Conservation (phyloP, 2,113 vertebrate genomes). For the Pipra filicauda region DNA sequence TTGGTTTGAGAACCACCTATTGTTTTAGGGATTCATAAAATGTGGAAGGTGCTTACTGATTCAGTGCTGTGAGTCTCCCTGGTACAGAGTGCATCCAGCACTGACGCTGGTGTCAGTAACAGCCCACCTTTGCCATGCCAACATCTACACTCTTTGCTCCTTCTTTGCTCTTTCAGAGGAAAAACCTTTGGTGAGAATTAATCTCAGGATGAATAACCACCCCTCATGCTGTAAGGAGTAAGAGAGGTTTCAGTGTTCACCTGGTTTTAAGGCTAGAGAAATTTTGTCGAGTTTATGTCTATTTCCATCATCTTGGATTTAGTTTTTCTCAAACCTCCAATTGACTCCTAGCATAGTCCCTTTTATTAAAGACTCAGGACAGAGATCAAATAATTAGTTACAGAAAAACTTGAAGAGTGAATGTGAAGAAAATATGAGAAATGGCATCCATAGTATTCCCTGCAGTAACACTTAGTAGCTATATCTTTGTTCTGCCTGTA, state of each 20-base stretch:
- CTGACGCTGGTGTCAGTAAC: fast-evolving
- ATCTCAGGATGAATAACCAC: background rate
- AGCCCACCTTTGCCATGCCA: fast-evolving
- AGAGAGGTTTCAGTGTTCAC: background rate
- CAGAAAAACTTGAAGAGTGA: background rate
- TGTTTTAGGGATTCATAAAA: background rate
- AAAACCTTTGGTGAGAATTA: background rate
- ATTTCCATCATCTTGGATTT: background rate
- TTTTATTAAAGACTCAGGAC: background rate
- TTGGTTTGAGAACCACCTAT: background rate
- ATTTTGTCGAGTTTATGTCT: background rate
- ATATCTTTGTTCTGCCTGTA: background rate
- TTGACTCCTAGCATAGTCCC: background rate
- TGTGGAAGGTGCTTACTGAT: background rate
- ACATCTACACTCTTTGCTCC: background rate
- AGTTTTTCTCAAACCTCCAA: background rate
- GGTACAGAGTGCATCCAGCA: background rate
- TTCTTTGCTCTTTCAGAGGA: background rate
- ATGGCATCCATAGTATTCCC: fast-evolving
- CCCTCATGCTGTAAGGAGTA: fast-evolving
- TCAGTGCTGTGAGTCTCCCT: background rate
- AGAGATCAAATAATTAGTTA: background rate
- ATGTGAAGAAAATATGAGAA: background rate
- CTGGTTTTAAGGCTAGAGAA: background rate
- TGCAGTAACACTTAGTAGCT: background rate